Evolutionary conservation across 2,113 vertebrate genomes (phyloP).

Genomic region (Nanorana parkeri): DNA sequence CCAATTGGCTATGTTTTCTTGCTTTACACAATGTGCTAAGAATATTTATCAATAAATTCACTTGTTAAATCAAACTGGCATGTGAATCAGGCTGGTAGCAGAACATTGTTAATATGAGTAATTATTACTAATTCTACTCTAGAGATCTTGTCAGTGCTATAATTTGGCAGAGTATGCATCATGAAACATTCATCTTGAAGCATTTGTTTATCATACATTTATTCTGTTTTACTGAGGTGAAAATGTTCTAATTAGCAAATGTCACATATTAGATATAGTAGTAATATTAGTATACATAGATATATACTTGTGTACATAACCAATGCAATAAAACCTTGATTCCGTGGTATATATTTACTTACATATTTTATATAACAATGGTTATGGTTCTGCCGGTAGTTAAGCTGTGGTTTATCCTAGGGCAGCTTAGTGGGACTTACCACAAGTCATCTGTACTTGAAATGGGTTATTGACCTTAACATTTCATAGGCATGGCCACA

Average conservation of each 20-base stretch:
- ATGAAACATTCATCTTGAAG: conserved; percentile 9
- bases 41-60: too few relatives aligned
- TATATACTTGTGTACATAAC: background rate
- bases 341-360: background rate
- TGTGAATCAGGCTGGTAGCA: background rate
- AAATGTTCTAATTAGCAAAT: background rate
- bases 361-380: background rate
- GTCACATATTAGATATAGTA: background rate
- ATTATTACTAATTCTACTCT: background rate
- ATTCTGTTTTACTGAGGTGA: too few relatives aligned
- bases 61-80: background rate
- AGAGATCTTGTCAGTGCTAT: background rate
- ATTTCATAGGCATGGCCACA: too few relatives aligned
- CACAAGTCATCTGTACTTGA: too few relatives aligned
- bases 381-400: background rate
- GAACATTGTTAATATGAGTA: background rate
- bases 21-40: too few relatives aligned
- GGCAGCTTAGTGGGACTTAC: background rate
- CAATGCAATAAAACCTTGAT: too few relatives aligned
- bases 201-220: conserved; percentile 11
- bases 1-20: too few relatives aligned
- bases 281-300: background rate
- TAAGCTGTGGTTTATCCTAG: background rate
- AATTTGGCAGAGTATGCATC: conserved; percentile 5
- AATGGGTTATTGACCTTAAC: too few relatives aligned